Base-by-base conservation (phyloP, 2,888 invertebrate genomes). In the Lottia gigantea region DNA sequence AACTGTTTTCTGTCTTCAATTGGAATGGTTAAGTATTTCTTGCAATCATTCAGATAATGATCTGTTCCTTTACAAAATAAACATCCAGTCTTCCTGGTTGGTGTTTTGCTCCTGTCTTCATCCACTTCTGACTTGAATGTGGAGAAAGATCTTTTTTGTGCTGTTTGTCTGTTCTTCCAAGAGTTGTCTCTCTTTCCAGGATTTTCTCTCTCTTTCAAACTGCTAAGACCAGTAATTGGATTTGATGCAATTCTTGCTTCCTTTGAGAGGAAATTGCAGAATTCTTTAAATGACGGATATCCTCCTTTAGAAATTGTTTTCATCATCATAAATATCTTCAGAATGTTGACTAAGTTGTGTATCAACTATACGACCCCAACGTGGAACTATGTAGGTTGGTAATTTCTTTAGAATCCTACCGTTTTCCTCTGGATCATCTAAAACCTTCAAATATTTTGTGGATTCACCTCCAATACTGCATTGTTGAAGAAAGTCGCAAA, bases 21-120 rank as follows among this genome's bases (percentile, higher is more conserved):
- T 0, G 65, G 25, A 15, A 46, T 45, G 16, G 23, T n/a, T 25
- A 45, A 45, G 45, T 26, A 65, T 19, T 45, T 46, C 45, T 19
- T 65, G 14, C 65, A 65, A 46, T n/a, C 19, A 19, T 65, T 45
- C 16, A 65, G 31, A 25, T 65, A 25, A 19, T 65, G 65, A 46
- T 23, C 55, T 19, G 19, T 55, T 12, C 23, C 8, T 23, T 55
- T 55, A 55, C 55, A 55, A 23, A 12, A 55, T 11, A 55, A 23
- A 23, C 55, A 55, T 23, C 19, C 55, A 55, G 11, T 19, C 19
- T 55, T 6, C 8, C 11, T n/a, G 1, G n/a, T 55, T 14, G 19
- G 11, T 12, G 8, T 23, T 14, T n/a, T n/a, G 14, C 19, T 23
- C 23, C 19, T 55, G 55, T 55, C 14, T 40, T 40, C 40, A 40